Evolutionary conservation across 2,888 invertebrate species (phyloP), one percentile per base, ranked within the genome.

Genomic region (Lasius platythorax): DNA sequence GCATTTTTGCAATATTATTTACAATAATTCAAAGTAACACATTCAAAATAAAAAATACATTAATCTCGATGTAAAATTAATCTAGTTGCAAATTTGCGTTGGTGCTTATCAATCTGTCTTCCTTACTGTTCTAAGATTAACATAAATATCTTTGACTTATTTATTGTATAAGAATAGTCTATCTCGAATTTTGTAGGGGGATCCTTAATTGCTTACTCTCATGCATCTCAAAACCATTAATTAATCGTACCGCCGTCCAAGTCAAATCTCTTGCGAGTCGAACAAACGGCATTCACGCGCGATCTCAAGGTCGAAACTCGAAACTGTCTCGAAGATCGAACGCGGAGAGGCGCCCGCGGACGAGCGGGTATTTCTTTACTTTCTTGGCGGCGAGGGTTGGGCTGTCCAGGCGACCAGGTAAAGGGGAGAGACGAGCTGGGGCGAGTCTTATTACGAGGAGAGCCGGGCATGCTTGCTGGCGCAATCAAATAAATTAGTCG

Each of bases 401-500:
- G 81, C 53, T 53, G 53, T 18, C 61, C 46, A 46, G 73, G 53
- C 15, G 46, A 76, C 58, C 3, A 64, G 83, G 28, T 30, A 15
- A 50, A 50, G 37, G 63, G 58, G 28, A 61, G 70, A 70, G 76
- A 23, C 37, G 82, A 72, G 79, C 63, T 85, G 86, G 82, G 82
- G 86, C 86, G 68, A 89, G 85, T 88, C 87, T 88, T 91, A 91
- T 91, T 90, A 88, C 86, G 87, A 85, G 85, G 79, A 84, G 88
- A 88, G 85, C 64, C 88, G 88, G 83, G 89, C 89, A 88, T 85
- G 88, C 86, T 82, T 85, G 88, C 86, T 82, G 91, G 88, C 79
- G 91, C 91, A 92, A 93, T 93, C 92, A 92, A 92, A 93, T 92
- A 92, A 93, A 93, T 93, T 93, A 92, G 92, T 92, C 90, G 91